A percentile compares a stretch with the other conserved stretches of the same genome.
Evolutionary conservation across 2,797 vertebrate genomes (phyloP).

Genomic region (Myripristis jacobus): DNA sequence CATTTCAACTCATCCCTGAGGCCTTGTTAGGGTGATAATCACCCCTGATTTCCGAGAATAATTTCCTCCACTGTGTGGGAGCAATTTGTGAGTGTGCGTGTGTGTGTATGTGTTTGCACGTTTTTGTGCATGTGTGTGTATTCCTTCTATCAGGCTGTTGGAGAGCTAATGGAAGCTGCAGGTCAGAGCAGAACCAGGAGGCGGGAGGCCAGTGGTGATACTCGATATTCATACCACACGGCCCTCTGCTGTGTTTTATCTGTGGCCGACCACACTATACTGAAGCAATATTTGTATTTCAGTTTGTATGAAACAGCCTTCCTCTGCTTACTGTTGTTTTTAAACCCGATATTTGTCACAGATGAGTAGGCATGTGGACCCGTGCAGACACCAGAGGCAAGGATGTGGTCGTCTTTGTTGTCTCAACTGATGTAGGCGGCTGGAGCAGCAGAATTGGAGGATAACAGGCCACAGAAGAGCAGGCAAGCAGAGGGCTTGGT

Average conservation of each 20-base stretch:
- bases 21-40: conserved; percentile 65
- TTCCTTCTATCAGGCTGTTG: conserved; percentile 2
- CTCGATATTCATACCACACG: conserved; percentile 36
- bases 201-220: conserved; percentile 29
- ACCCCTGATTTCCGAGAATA: conserved; percentile 63
- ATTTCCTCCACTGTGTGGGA: conserved; percentile 71
- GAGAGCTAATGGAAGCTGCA: conserved; percentile 55
- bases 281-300: neutral
- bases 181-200: conserved; percentile 36
- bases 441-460: too few relatives aligned
- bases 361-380: too few relatives aligned
- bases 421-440: too few relatives aligned
- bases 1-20: conserved; percentile 14
- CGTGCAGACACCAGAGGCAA: too few relatives aligned
- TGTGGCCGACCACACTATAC: conserved; percentile 1
- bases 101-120: neutral
- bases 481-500: too few relatives aligned
- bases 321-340: too few relatives aligned
- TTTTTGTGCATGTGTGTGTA: conserved; percentile 24
- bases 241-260: neutral
- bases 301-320: too few relatives aligned
- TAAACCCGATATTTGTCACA: too few relatives aligned
- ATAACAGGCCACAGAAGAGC: too few relatives aligned
- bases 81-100: conserved; percentile 28
- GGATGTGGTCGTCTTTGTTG: too few relatives aligned